phyloP scores from a whole-genome alignment of 1,140 invertebrate genomes.

The Drosophila trapezifrons region DNA sequence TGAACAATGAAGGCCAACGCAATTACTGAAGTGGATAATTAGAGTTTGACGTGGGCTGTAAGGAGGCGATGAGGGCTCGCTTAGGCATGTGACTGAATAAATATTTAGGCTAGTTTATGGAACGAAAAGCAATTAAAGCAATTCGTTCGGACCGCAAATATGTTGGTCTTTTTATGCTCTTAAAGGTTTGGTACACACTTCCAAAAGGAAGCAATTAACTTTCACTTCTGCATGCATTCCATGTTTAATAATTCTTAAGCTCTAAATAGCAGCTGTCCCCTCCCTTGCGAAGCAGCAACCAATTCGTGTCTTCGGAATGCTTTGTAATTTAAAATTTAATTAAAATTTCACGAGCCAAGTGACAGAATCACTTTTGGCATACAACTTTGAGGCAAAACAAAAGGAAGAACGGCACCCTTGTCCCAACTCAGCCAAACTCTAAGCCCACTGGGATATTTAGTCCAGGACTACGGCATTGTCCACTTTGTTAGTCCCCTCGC shows the following conservation, averaged over 20 bases:
- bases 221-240: constrained; percentile 13
- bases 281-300: too few relatives aligned
- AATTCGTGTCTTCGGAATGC: constrained; percentile 25
- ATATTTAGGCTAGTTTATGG: constrained; percentile 72
- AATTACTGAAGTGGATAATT: constrained; percentile 82
- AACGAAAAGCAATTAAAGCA: constrained; percentile 48
- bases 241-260: constrained; percentile 22
- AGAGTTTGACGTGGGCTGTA: constrained; percentile 55
- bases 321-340: constrained; percentile 46
- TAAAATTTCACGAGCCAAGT: constrained; percentile 42
- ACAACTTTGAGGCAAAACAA: constrained; percentile 22
- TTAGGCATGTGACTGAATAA: constrained; percentile 62
- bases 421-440: constrained; percentile 13
- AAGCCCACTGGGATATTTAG: constrained; percentile 37
- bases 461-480: constrained; percentile 15
- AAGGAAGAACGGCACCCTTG: constrained; percentile 10
- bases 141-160: constrained; percentile 14
- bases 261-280: constrained; percentile 9
- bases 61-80: constrained; percentile 25
- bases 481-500: constrained; percentile 28
- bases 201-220: constrained; percentile 28
- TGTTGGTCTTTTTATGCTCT: neutral
- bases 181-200: constrained; percentile 4
- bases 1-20: constrained; percentile 61
- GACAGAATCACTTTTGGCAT: constrained; percentile 16